Evolutionary conservation across 2,888 invertebrate genomes (phyloP).

Genomic region (Andrena minutula): DNA sequence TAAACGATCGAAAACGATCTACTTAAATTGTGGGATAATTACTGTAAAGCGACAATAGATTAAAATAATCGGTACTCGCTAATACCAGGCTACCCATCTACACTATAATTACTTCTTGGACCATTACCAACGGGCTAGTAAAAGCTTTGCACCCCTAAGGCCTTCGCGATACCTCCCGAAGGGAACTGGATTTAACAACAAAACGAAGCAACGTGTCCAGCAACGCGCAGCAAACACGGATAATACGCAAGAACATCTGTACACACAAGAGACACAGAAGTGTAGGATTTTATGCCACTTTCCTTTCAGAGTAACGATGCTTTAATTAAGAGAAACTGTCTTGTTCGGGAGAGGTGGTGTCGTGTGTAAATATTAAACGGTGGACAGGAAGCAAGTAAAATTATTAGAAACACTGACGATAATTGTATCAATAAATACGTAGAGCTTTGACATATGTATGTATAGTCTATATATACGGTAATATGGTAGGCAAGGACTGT

Average conservation of each 20-base stretch:
- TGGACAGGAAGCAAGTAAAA: conserved; percentile 59
- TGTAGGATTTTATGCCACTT: conserved; percentile 12
- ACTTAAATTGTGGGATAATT: too few species aligned
- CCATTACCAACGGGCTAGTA: conserved; percentile 39
- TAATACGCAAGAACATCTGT: conserved; percentile 33
- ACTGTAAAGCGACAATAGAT: conserved; percentile 7
- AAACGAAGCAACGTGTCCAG: conserved; percentile 48
- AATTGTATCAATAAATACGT: conserved; percentile 50
- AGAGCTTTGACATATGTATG: conserved; percentile 35
- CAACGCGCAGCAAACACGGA: conserved; percentile 31
- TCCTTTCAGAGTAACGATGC: conserved; percentile 5
- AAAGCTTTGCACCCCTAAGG: conserved; percentile 44
- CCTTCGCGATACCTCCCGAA: conserved; percentile 43
- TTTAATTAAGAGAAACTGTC: conserved; percentile 15
- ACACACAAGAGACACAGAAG: conserved; percentile 47
- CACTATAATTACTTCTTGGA: conserved; percentile 51
- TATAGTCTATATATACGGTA: conserved; percentile 13
- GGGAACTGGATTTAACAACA: conserved; percentile 43
- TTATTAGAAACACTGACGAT: conserved; percentile 60
- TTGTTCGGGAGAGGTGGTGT: background rate
- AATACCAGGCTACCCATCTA: conserved; percentile 26
- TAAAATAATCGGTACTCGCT: conserved; percentile 14
- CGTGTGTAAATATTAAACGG: conserved; percentile 21
- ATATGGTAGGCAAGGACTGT: conserved; percentile 46
- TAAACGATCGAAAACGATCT: too few species aligned